Evolutionary conservation across 2,797 vertebrate species (phyloP).

Genomic region (Lepilemur ruficaudatus): DNA sequence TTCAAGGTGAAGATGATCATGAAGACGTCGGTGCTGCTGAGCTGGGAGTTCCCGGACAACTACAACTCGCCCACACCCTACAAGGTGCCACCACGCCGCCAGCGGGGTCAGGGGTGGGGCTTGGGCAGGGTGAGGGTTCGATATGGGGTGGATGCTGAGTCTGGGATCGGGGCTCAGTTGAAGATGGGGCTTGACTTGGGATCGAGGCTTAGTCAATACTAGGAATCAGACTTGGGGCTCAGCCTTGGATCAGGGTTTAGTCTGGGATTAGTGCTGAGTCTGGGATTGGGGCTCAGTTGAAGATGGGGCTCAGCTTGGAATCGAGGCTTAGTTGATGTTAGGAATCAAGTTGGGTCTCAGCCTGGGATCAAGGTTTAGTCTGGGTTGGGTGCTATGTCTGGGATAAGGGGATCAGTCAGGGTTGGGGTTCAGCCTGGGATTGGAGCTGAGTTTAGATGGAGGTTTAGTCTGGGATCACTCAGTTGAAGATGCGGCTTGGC

Average conservation of each 20-base stretch:
- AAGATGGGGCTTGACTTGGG: accelerated
- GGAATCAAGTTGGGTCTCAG: neutral
- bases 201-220: neutral
- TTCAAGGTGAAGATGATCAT: slow-evolving; percentile 98
- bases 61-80: slow-evolving; percentile 89
- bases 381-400: too few species aligned
- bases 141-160: neutral
- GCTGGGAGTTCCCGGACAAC: slow-evolving; percentile 96
- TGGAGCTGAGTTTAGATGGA: accelerated
- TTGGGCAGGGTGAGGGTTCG: accelerated
- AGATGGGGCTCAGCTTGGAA: neutral
- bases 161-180: neutral
- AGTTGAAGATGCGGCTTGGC: too few species aligned
- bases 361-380: neutral
- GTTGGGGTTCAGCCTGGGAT: neutral
- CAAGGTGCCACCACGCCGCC: slow-evolving; percentile 84
- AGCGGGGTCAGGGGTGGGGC: neutral
- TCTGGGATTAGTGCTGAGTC: neutral
- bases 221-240: neutral
- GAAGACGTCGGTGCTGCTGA: slow-evolving; percentile 94
- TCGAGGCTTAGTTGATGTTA: neutral
- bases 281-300: neutral
- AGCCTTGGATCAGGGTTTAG: neutral
- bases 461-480: neutral
- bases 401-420: too few species aligned